Evolutionary conservation across 2,113 vertebrate species (phyloP), one percentile per base, ranked within the genome.

Genomic region (Pituophis catenifer): DNA sequence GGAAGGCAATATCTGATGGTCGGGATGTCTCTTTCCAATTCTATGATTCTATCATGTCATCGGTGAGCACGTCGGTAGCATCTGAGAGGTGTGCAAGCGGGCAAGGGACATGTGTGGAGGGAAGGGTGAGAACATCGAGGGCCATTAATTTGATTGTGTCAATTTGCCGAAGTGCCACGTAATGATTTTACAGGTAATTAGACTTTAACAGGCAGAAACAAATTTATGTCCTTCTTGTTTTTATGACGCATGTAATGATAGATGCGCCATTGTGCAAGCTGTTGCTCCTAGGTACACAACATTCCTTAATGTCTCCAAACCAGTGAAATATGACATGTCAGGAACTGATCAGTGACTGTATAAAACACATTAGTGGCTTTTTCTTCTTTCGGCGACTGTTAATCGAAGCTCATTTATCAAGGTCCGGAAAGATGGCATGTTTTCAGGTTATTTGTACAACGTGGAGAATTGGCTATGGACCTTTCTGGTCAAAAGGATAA

Each of bases 151-250:
- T 96, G 96, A 97, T 96, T 96, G 95, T 97, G 95, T 97, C 96
- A 96, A 97, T 97, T 97, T 97, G 94, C 97, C 97, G 96, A 97
- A 97, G 93, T 96, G 97, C 96, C 97, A 98, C 95, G 94, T 98
- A 97, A 97, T 96, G 97, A 97, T 98, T 98, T 97, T 97, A 97
- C 96, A 98, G 97, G 97, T 97, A 98, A 98, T 98, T 98, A 97
- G 96, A 97, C 93, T 96, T 97, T 96, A 98, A 97, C 95, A 93
- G 97, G 94, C 93, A 97, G 97, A 96, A 97, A 97, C 91, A 91
- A 97, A 98, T 98, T 97, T 96, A 97, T 97, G 94, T 96, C 95
- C 94, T 95, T 91, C 93, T 95, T 96, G 92, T 94, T 96, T 98
- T 97, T 97, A 97, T 96, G 96, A 96, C 96, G 95, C 95, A 92